Conservation (phyloP, 2,888 invertebrate genomes). For the Dynastes tityus region DNA sequence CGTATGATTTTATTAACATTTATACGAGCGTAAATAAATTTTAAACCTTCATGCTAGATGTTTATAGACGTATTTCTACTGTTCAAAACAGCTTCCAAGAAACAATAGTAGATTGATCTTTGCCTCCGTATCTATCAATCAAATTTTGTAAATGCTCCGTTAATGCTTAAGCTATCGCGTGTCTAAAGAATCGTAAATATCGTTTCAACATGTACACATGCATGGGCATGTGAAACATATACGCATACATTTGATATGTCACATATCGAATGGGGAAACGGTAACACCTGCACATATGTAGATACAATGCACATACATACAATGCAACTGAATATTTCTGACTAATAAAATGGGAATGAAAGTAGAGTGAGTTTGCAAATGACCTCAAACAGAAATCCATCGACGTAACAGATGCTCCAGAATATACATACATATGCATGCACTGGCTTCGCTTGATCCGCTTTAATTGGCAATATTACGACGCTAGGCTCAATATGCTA, state of each 20-base stretch:
- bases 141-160: not conserved
- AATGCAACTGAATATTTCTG: conserved; percentile 29
- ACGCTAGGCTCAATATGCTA: too few species aligned
- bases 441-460: too few species aligned
- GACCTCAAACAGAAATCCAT: conserved; percentile 7
- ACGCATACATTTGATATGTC: not conserved
- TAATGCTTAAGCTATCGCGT: conserved; percentile 5
- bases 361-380: not conserved
- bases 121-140: not conserved
- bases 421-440: not conserved
- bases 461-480: too few species aligned
- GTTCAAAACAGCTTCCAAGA: too few species aligned
- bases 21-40: too few species aligned
- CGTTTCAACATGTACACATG: conserved; percentile 5
- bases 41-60: too few species aligned
- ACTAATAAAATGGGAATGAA: conserved; percentile 26
- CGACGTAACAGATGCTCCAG: not conserved
- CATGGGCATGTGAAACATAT: not conserved
- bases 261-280: conserved; percentile 9
- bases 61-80: too few species aligned
- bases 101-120: too few species aligned
- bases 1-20: too few species aligned
- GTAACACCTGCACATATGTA: conserved; percentile 15
- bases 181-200: not conserved
- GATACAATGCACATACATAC: not conserved